Conservation (phyloP, 2,113 vertebrate species). For the Panthera leo region DNA sequence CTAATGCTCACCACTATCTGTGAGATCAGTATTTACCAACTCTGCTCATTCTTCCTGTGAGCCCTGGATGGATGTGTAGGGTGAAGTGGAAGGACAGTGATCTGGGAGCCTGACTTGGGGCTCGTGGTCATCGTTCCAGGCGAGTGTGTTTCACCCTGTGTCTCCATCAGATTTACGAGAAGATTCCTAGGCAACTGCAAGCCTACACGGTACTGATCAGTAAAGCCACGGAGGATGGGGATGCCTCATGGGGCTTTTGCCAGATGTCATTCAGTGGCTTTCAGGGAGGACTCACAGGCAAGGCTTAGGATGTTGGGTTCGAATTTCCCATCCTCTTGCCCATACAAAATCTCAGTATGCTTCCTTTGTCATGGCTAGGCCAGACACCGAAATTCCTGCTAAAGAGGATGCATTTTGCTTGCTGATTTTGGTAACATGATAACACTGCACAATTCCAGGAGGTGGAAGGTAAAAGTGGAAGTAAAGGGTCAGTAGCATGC, state of each 20-base stretch:
- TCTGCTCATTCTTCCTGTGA: not conserved
- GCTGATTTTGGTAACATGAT: not conserved
- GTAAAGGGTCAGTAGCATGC: not conserved
- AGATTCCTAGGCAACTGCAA: not conserved
- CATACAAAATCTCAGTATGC: not conserved
- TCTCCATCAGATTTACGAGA: not conserved
- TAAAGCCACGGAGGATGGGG: not conserved
- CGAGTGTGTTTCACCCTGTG: not conserved
- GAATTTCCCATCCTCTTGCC: not conserved
- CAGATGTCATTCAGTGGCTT: not conserved
- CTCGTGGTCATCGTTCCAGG: not conserved
- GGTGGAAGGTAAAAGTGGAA: not conserved
- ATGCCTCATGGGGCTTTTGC: not conserved
- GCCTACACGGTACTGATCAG: not conserved
- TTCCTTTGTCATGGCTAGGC: not conserved
- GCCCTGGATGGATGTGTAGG: not conserved
- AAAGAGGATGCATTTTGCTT: not conserved
- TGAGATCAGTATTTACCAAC: not conserved
- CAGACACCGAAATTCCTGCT: not conserved
- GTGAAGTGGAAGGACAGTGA: not conserved
- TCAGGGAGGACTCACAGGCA: not conserved
- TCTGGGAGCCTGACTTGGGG: not conserved
- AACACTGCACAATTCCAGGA: not conserved
- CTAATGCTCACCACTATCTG: not conserved
- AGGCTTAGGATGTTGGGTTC: not conserved